phyloP scores from a whole-genome alignment of 2,797 vertebrate genomes.

The Sylvilagus floridanus region DNA sequence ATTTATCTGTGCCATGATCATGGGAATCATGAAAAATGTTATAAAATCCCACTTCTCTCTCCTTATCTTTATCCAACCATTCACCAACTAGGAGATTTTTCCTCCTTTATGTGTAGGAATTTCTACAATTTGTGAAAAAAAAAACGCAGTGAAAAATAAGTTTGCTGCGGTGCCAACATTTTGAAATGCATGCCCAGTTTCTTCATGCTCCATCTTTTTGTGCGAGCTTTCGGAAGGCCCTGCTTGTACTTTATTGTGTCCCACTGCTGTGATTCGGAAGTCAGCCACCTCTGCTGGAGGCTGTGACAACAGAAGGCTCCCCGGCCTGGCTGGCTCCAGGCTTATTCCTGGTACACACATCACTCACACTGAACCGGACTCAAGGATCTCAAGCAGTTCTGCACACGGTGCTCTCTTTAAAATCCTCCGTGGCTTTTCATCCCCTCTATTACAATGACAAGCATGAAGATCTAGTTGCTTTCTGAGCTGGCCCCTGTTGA shows the following conservation, averaged over 20 bases:
- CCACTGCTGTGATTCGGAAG: not conserved
- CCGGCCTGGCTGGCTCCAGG: not conserved
- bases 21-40: not conserved
- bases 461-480: not conserved
- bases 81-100: not conserved
- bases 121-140: too few relatives aligned
- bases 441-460: not conserved
- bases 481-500: conserved; percentile 18
- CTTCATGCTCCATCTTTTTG: too few relatives aligned
- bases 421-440: not conserved
- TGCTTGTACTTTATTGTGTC: not conserved
- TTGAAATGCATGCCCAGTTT: too few relatives aligned
- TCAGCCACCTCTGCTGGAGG: not conserved
- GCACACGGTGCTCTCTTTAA: not conserved
- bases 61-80: not conserved
- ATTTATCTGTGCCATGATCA: not conserved
- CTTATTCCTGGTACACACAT: not conserved
- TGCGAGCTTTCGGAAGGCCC: not conserved
- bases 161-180: too few relatives aligned
- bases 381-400: not conserved
- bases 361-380: not conserved
- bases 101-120: not conserved
- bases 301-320: not conserved
- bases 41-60: not conserved
- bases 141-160: too few relatives aligned